Percentiles rank a stretch among this genome's conserved stretches.
Conservation (phyloP, 2,113 vertebrate genomes). For the Agelaius phoeniceus region DNA sequence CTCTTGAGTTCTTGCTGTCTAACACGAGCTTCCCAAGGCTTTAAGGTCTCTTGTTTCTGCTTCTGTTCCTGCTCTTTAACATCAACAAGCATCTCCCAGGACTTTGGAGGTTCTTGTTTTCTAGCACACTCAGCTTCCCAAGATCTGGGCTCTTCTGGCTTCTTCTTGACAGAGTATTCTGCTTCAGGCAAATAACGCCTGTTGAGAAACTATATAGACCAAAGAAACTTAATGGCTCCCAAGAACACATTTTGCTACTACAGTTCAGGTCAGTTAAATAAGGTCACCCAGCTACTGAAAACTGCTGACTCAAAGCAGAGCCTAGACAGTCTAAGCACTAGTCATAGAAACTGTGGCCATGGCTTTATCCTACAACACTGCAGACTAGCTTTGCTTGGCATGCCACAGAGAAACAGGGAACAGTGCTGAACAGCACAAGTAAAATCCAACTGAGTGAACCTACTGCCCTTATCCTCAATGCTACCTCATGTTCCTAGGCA, state of each 20-base stretch:
- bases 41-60: constrained; percentile 59
- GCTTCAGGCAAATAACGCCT: constrained; percentile 80
- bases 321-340: background rate
- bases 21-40: constrained; percentile 66
- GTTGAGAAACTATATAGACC: constrained; percentile 85
- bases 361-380: background rate
- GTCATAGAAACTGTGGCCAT: background rate
- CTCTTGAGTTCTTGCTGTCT: constrained; percentile 66
- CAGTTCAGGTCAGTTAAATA: constrained; percentile 47
- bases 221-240: constrained; percentile 63
- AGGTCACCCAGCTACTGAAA: constrained; percentile 7
- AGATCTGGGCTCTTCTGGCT: constrained; percentile 58
- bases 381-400: background rate
- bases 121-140: constrained; percentile 80
- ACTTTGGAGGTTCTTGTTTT: constrained; percentile 82
- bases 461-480: background rate
- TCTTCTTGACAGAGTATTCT: constrained; percentile 69
- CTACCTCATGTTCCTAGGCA: background rate
- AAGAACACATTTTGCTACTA: constrained; percentile 49
- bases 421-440: background rate
- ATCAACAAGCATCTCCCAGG: constrained; percentile 82
- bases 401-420: background rate
- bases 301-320: background rate
- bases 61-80: constrained; percentile 66
- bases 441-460: background rate